A percentile compares a stretch with the other conserved stretches of the same genome.
These are phyloP conservation scores for Semnopithecus entellus DNA, from an alignment of 2,113 vertebrate species.

Conservation along the genomic window DNA sequence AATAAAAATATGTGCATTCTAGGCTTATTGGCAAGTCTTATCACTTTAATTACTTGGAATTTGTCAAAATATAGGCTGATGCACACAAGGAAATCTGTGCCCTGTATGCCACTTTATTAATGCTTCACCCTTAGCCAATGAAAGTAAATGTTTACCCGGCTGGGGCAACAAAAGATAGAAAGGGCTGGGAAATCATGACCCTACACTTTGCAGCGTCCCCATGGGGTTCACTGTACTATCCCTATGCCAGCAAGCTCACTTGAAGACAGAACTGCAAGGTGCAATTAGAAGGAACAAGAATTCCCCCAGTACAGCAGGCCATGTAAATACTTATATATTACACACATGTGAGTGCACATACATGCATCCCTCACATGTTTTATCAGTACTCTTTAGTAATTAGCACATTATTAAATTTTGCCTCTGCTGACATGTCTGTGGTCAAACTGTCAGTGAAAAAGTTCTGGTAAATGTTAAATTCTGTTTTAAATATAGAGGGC, in stretches of 20 bases:
- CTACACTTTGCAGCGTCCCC: accelerated
- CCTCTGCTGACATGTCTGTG: neutral
- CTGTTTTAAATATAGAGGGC: neutral
- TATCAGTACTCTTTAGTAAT: neutral
- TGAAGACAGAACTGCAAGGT: neutral
- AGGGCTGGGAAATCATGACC: neutral
- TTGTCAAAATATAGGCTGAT: constrained; percentile 16
- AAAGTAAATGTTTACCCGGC: neutral
- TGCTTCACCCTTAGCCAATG: neutral
- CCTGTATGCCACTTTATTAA: neutral
- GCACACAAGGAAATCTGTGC: neutral
- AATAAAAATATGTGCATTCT: constrained; percentile 22
- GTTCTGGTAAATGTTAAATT: constrained; percentile 29
- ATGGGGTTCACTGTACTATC: accelerated
- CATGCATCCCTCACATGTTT: neutral
- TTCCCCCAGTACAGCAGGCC: neutral
- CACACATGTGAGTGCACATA: neutral
- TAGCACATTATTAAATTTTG: neutral
- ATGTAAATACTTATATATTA: neutral
- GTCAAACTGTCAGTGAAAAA: neutral
- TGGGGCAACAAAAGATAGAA: neutral
- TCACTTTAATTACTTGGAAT: constrained; percentile 44
- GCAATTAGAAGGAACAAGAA: neutral
- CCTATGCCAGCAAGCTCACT: neutral
- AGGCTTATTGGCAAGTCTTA: constrained; percentile 16